phyloP scores from a whole-genome alignment of 2,113 vertebrate genomes.

The Cynoglossus semilaevis region DNA sequence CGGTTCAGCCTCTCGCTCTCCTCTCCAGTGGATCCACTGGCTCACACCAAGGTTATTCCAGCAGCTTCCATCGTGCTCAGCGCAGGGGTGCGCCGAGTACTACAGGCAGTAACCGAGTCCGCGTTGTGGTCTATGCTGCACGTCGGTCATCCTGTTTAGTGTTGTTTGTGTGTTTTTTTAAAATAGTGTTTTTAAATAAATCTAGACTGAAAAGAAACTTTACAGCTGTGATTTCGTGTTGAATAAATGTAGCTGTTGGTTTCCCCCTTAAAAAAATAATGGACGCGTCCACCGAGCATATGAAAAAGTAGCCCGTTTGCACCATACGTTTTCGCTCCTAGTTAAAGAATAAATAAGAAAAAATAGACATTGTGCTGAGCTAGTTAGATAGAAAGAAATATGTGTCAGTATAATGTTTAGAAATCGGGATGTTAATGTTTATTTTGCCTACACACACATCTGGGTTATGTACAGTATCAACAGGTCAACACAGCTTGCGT shows the following conservation, averaged over 20 bases:
- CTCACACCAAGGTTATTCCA: constrained; percentile 72
- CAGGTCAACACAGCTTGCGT: too few species aligned
- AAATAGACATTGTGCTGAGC: background rate
- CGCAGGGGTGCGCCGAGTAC: constrained; percentile 27
- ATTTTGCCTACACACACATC: too few species aligned
- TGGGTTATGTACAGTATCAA: too few species aligned
- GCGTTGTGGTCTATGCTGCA: fast-evolving
- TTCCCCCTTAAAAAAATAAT: constrained; percentile 42
- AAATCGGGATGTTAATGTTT: too few species aligned
- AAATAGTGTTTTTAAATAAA: fast-evolving
- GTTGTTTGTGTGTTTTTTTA: fast-evolving
- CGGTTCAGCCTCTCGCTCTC: constrained; percentile 55
- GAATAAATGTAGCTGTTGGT: background rate
- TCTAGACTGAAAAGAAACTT: too few species aligned
- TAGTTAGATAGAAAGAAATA: too few species aligned
- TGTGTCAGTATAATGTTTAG: too few species aligned
- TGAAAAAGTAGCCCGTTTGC: constrained; percentile 57
- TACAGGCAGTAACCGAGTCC: background rate
- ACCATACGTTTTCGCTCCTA: background rate
- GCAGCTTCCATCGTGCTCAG: constrained; percentile 54
- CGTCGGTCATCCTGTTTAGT: fast-evolving
- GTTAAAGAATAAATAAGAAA: constrained; percentile 15
- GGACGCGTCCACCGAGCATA: constrained; percentile 46
- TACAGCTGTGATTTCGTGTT: background rate
- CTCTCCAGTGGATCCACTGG: constrained; percentile 55